A percentile compares a stretch with the other conserved stretches of the same genome.
phyloP scores from a whole-genome alignment of 2,797 vertebrate genomes.

The Iguana delicatissima region DNA sequence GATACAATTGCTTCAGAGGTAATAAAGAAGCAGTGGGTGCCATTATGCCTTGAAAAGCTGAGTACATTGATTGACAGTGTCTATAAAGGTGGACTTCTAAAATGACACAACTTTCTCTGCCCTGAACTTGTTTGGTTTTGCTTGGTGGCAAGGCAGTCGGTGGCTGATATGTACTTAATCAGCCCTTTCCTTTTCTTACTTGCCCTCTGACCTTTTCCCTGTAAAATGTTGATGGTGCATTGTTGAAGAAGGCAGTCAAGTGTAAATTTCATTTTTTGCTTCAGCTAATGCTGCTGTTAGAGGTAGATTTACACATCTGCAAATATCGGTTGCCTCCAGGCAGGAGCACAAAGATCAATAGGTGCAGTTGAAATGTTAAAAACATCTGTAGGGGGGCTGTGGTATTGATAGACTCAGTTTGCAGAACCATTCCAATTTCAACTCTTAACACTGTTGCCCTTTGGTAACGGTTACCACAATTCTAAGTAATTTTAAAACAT shows the following conservation, averaged over 20 bases:
- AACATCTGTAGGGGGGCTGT: neutral
- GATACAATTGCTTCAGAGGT: neutral
- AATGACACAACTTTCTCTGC: neutral
- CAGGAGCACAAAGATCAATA: slow-evolving; percentile 66
- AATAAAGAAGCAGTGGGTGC: neutral
- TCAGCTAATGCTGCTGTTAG: slow-evolving; percentile 74
- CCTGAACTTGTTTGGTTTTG: neutral
- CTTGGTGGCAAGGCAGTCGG: neutral
- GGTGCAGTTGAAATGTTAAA: slow-evolving; percentile 56
- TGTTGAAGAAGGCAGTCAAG: slow-evolving; percentile 73
- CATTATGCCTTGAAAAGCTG: neutral
- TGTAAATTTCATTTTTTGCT: slow-evolving; percentile 81
- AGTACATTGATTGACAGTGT: neutral
- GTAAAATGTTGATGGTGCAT: slow-evolving; percentile 72
- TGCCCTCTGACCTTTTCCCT: slow-evolving; percentile 71
- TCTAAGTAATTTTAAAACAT: slow-evolving; percentile 30
- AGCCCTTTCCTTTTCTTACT: slow-evolving; percentile 69
- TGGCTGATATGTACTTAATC: slow-evolving; percentile 57
- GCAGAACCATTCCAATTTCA: slow-evolving; percentile 14
- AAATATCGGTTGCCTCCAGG: slow-evolving; percentile 67
- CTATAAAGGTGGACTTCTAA: neutral
- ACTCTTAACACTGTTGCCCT: neutral
- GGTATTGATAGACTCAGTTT: slow-evolving; percentile 47
- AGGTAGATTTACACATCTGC: slow-evolving; percentile 74
- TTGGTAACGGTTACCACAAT: rapidly evolving